A percentile compares a stretch with the other conserved stretches of the same genome.
phyloP scores from a whole-genome alignment of 2,888 invertebrate species.

The Lomographa bimaculata region DNA sequence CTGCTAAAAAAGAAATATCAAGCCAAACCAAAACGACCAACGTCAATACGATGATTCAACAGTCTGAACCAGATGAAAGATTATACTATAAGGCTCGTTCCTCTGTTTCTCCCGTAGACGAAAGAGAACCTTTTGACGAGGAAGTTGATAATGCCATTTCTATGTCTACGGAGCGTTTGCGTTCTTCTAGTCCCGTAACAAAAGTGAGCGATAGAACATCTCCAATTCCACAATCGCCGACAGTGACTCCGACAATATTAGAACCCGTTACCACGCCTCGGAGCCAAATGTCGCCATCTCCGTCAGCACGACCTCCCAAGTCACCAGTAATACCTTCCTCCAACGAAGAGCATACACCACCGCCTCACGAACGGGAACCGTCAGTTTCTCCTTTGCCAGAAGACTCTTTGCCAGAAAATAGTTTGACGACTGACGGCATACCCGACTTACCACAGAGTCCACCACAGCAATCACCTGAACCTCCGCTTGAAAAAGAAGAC shows the following conservation, averaged over 20 bases:
- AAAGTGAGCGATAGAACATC: constrained; percentile 55
- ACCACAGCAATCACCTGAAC: constrained; percentile 44
- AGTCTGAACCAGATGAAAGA: constrained; percentile 45
- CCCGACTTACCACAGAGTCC: constrained; percentile 46
- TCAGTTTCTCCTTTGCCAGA: constrained; percentile 48
- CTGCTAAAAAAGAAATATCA: constrained; percentile 50
- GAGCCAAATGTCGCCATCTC: constrained; percentile 64
- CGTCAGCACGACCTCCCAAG: constrained; percentile 54
- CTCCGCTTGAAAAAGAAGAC: constrained; percentile 47
- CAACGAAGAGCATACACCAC: constrained; percentile 44
- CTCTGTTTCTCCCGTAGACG: constrained; percentile 52
- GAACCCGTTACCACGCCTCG: constrained; percentile 48
- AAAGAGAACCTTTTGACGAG: constrained; percentile 40
- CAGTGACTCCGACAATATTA: constrained; percentile 36
- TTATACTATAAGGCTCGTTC: constrained; percentile 47
- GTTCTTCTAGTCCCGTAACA: constrained; percentile 38
- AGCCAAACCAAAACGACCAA: constrained; percentile 51
- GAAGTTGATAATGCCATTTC: constrained; percentile 38
- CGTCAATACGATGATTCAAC: constrained; percentile 39
- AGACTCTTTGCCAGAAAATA: constrained; percentile 47
- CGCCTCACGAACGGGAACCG: constrained; percentile 37
- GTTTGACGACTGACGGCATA: constrained; percentile 37
- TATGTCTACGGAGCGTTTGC: constrained; percentile 43
- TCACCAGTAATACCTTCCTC: constrained; percentile 50
- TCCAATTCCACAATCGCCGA: constrained; percentile 43